These are phyloP conservation scores for Drosophila anomalata DNA, from an alignment of 2,888 invertebrate genomes.

Conservation along the genomic window DNA sequence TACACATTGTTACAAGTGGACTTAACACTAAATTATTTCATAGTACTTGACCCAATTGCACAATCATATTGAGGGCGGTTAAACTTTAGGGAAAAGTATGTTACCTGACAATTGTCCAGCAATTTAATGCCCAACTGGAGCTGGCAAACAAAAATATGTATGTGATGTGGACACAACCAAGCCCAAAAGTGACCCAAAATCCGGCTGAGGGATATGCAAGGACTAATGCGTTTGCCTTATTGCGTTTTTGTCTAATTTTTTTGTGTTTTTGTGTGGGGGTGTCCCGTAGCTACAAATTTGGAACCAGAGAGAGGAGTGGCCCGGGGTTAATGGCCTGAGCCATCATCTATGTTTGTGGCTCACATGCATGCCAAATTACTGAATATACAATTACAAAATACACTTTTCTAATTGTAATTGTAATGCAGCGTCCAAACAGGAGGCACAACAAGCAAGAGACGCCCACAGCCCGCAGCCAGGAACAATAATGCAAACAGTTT, in stretches of 20 bases:
- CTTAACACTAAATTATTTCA: slow-evolving; percentile 1
- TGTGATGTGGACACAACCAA: slow-evolving; percentile 24
- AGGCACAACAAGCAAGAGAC: slow-evolving; percentile 51
- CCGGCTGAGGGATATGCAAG: slow-evolving; percentile 10
- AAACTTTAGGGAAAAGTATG: neutral
- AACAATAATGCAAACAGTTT: slow-evolving; percentile 73
- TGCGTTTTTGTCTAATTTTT: slow-evolving; percentile 6
- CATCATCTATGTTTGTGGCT: slow-evolving; percentile 35
- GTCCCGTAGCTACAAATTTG: slow-evolving; percentile 6
- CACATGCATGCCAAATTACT: slow-evolving; percentile 60
- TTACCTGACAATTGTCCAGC: neutral
- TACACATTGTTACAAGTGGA: neutral
- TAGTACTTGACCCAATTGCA: neutral
- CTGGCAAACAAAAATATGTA: slow-evolving; percentile 34
- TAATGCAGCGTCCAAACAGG: slow-evolving; percentile 70
- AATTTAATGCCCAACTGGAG: slow-evolving; percentile 20
- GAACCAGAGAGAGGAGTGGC: slow-evolving; percentile 29
- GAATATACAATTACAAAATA: slow-evolving; percentile 72
- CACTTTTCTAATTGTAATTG: slow-evolving; percentile 72
- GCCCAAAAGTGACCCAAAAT: slow-evolving; percentile 17
- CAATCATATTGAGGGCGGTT: neutral
- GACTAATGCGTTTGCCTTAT: slow-evolving; percentile 30
- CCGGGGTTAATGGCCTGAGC: slow-evolving; percentile 43
- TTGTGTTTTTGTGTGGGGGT: slow-evolving; percentile 22
- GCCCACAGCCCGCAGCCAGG: slow-evolving; percentile 22